phyloP scores from a whole-genome alignment of 2,888 invertebrate species.

The Drosophila imparisetae region DNA sequence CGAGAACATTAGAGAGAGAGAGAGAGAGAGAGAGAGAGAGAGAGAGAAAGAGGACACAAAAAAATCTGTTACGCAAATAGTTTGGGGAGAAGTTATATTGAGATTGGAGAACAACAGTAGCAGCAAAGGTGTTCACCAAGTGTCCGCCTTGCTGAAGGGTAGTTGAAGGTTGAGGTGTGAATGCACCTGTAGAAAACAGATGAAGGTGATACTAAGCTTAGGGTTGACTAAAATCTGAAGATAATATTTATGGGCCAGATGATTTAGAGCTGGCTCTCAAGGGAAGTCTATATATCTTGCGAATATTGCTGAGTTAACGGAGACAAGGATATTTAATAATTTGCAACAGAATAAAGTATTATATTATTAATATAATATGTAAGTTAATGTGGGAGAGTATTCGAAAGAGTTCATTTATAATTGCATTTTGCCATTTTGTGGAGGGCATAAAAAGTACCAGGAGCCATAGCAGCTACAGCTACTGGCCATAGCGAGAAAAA shows the following conservation, averaged over 20 bases:
- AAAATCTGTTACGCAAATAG: conserved; percentile 35
- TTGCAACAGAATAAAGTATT: not conserved
- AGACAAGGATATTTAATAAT: not conserved
- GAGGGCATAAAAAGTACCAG: not conserved
- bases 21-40: not conserved
- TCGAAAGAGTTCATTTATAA: not conserved
- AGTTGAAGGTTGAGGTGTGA: conserved; percentile 42
- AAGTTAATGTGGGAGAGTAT: not conserved
- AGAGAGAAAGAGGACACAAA: not conserved
- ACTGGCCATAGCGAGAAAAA: not conserved
- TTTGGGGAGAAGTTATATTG: conserved; percentile 21
- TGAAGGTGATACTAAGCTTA: conserved; percentile 18
- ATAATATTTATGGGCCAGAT: not conserved
- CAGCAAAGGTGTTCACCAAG: conserved; percentile 37
- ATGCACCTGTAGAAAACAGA: conserved; percentile 11
- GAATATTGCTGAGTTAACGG: not conserved
- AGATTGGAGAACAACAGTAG: conserved; percentile 2
- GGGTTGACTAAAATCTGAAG: conserved; percentile 1
- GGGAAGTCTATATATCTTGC: not conserved
- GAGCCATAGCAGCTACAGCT: not conserved
- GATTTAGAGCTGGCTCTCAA: not conserved
- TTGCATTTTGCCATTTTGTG: not conserved
- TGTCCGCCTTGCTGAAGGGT: conserved; percentile 42
- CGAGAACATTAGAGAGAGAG: conserved; percentile 40
- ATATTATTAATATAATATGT: not conserved